Conservation (phyloP, 2,888 invertebrate genomes). For the Chrysodeixis includens region DNA sequence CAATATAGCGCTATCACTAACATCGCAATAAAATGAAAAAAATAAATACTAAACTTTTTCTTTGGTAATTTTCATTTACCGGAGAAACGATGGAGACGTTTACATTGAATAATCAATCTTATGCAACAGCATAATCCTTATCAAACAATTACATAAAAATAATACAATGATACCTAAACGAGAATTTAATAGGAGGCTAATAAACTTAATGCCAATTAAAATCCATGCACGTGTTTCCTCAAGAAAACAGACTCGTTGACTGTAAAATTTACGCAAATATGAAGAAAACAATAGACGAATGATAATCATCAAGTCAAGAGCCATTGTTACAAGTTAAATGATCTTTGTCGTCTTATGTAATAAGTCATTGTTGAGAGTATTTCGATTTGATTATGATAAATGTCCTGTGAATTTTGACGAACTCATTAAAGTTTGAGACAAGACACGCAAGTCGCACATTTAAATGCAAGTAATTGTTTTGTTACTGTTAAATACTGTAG, state of each 20-base stretch:
- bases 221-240: neutral
- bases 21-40: neutral
- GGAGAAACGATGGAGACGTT: neutral
- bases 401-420: neutral
- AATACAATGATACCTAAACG: neutral
- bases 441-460: too few relatives aligned
- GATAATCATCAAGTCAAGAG: neutral
- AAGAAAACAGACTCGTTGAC: neutral
- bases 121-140: neutral
- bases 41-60: neutral
- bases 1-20: too few relatives aligned
- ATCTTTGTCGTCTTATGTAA: neutral
- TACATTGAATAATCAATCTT: neutral
- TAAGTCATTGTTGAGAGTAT: neutral
- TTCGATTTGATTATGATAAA: conserved; percentile 4
- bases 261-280: conserved; percentile 1
- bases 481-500: neutral
- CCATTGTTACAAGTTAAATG: conserved; percentile 1
- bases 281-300: neutral
- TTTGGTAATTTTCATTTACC: neutral
- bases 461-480: too few relatives aligned
- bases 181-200: neutral
- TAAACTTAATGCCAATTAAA: conserved; percentile 2
- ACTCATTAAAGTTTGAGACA: too few relatives aligned
- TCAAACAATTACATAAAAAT: neutral